Evolutionary conservation across 2,888 invertebrate genomes (phyloP).

Genomic region (Tenthredo scrophulariae): DNA sequence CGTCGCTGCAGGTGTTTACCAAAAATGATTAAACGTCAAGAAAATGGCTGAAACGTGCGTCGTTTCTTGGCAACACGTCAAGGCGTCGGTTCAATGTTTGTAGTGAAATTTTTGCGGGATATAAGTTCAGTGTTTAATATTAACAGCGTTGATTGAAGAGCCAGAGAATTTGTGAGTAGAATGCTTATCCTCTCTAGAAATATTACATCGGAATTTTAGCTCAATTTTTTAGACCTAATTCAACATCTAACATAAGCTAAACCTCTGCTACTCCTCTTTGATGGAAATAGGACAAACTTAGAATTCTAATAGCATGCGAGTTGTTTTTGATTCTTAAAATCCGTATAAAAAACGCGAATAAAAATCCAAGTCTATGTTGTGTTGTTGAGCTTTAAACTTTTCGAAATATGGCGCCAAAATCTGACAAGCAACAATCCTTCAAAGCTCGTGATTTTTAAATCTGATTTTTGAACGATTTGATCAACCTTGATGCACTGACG

Average conservation of each 20-base stretch:
- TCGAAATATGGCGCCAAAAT: conserved; percentile 17
- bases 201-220: neutral
- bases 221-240: neutral
- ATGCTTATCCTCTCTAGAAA: neutral
- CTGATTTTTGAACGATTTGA: neutral
- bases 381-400: conserved; percentile 6
- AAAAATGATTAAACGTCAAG: neutral
- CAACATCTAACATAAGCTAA: neutral
- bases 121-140: conserved; percentile 1
- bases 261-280: neutral
- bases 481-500: neutral
- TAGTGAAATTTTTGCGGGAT: neutral
- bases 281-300: neutral
- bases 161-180: conserved; percentile 3
- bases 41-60: conserved; percentile 44
- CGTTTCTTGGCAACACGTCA: conserved; percentile 21
- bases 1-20: neutral
- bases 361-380: neutral
- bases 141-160: neutral
- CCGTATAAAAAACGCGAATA: neutral
- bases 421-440: neutral
- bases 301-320: neutral
- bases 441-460: neutral
- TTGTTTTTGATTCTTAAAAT: neutral
- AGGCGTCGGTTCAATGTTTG: neutral